Conservation (phyloP, 2,888 invertebrate genomes). For the Cheilosia scutellata region DNA sequence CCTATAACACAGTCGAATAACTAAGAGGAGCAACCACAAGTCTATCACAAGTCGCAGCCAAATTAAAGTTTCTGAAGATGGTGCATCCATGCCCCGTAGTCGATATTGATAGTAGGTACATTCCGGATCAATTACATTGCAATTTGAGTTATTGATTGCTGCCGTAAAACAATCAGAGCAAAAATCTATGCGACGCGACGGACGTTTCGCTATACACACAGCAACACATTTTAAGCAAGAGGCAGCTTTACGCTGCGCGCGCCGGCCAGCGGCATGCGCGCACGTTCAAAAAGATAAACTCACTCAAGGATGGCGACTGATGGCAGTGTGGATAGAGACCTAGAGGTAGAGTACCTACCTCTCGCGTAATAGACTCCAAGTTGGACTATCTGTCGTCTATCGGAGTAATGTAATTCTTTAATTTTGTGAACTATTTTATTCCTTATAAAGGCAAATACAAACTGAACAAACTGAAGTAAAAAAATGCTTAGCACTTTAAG, state of each 20-base stretch:
- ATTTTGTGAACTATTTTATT: conserved; percentile 55
- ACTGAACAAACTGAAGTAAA: conserved; percentile 13
- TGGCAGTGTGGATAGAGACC: conserved; percentile 8
- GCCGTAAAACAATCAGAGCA: conserved; percentile 73
- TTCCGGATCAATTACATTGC: conserved; percentile 73
- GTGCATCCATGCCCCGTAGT: conserved; percentile 42
- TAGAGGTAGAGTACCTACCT: conserved; percentile 14
- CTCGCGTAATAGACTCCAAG: conserved; percentile 50
- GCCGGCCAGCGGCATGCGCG: conserved; percentile 16
- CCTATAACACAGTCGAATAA: conserved; percentile 31
- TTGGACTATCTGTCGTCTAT: conserved; percentile 20
- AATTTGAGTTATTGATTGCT: conserved; percentile 74
- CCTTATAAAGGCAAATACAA: conserved; percentile 45
- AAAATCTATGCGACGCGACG: conserved; percentile 21
- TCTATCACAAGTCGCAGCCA: conserved; percentile 53
- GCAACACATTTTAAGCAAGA: conserved; percentile 12
- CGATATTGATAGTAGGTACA: conserved; percentile 54
- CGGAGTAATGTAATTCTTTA: conserved; percentile 34
- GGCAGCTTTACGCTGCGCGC: neutral
- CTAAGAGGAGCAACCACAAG: conserved; percentile 44
- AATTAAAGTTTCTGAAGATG: conserved; percentile 26
- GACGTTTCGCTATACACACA: neutral
- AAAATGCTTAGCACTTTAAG: conserved; percentile 49
- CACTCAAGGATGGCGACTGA: conserved; percentile 31
- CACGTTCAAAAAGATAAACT: conserved; percentile 58